Evolutionary conservation across 2,888 invertebrate species (phyloP).

Genomic region (Melipona beecheii): DNA sequence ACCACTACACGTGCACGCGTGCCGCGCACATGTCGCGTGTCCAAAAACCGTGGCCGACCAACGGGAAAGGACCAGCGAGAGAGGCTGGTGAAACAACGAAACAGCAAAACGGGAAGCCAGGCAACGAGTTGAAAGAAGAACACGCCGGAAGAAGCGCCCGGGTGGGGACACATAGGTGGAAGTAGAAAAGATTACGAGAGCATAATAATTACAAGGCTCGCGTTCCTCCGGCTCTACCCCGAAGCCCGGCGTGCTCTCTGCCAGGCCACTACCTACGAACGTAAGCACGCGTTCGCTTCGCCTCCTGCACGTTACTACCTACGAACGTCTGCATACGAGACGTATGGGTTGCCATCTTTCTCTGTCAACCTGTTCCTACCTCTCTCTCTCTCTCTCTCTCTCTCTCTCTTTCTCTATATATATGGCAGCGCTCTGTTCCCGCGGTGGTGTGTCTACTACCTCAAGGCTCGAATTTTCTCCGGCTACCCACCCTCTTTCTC

Average conservation of each 20-base stretch:
- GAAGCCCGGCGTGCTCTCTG: slow-evolving; percentile 61
- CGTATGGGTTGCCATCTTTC: slow-evolving; percentile 15
- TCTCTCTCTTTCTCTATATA: neutral
- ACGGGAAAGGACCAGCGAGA: slow-evolving; percentile 33
- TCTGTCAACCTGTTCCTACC: neutral
- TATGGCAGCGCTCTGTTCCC: neutral
- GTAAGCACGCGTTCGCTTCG: slow-evolving; percentile 48
- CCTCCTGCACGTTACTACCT: slow-evolving; percentile 28
- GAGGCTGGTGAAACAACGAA: slow-evolving; percentile 35
- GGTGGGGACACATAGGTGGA: slow-evolving; percentile 17
- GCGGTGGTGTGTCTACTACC: slow-evolving; percentile 58
- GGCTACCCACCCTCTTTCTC: slow-evolving; percentile 47
- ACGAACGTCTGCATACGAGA: slow-evolving; percentile 48
- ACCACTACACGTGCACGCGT: neutral
- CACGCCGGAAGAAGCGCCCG: slow-evolving; percentile 29
- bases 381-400: neutral
- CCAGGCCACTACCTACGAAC: slow-evolving; percentile 37
- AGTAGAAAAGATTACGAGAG: slow-evolving; percentile 72
- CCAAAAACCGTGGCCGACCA: slow-evolving; percentile 21
- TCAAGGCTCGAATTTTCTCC: slow-evolving; percentile 77
- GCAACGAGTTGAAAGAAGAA: slow-evolving; percentile 56
- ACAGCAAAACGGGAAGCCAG: slow-evolving; percentile 35
- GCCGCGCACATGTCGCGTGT: neutral
- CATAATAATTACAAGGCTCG: slow-evolving; percentile 72
- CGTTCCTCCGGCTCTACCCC: slow-evolving; percentile 66